These are phyloP conservation scores for Phragmatobia fuliginosa DNA, from an alignment of 2,888 invertebrate genomes.

Conservation along the genomic window DNA sequence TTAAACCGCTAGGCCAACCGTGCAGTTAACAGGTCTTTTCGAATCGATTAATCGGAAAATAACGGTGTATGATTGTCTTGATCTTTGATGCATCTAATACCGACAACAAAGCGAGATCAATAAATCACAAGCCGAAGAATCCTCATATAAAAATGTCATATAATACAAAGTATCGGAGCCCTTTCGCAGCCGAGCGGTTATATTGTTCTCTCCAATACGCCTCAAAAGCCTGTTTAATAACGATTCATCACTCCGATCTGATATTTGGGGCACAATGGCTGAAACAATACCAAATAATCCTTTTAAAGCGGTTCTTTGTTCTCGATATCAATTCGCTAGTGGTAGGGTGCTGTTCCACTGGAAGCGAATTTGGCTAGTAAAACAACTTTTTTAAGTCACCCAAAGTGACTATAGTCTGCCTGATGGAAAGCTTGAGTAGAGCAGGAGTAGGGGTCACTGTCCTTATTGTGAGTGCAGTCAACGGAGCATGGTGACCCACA, in stretches of 20 bases:
- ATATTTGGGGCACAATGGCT: constrained; percentile 17
- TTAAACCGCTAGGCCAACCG: too few relatives aligned
- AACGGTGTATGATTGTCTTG: not conserved
- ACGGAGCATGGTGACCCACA: too few relatives aligned
- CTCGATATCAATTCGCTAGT: constrained; percentile 8
- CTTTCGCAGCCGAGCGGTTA: constrained; percentile 13
- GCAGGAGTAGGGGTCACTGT: too few relatives aligned
- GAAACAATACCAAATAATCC: constrained; percentile 29
- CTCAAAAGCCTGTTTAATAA: constrained; percentile 23
- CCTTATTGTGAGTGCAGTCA: too few relatives aligned
- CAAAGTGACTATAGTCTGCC: too few relatives aligned
- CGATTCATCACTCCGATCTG: constrained; percentile 21
- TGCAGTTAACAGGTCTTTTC: too few relatives aligned
- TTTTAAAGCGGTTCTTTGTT: constrained; percentile 24
- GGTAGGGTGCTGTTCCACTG: not conserved
- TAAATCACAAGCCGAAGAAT: constrained; percentile 12
- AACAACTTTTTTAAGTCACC: too few relatives aligned
- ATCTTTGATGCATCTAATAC: not conserved
- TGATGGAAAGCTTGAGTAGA: too few relatives aligned
- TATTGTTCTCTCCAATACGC: constrained; percentile 17
- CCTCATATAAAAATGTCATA: constrained; percentile 19
- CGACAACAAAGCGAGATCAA: not conserved
- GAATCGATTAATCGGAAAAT: too few relatives aligned
- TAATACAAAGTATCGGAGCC: constrained; percentile 18
- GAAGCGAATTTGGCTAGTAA: not conserved